A percentile compares a stretch with the other conserved stretches of the same genome.
phyloP scores from a whole-genome alignment of 2,888 invertebrate genomes.

The Drosophila meridionalis region DNA sequence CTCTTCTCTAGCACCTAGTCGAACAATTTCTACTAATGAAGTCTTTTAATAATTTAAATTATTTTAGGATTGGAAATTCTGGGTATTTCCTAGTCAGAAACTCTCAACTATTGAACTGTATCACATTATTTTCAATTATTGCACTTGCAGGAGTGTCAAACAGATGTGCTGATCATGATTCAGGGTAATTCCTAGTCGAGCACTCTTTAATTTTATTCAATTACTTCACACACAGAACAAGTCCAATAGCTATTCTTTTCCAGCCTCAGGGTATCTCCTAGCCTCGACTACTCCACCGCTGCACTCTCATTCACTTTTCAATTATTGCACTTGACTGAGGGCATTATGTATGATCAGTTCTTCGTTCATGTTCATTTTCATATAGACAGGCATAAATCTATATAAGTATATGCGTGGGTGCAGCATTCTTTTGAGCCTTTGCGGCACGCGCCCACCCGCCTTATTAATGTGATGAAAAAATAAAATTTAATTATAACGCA shows the following conservation, averaged over 20 bases:
- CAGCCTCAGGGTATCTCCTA: not conserved
- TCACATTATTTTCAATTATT: not conserved
- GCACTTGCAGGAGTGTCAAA: not conserved
- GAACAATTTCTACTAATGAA: too few relatives aligned
- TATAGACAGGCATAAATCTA: slow-evolving; percentile 1
- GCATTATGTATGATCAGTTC: slow-evolving; percentile 6
- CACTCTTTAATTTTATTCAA: not conserved
- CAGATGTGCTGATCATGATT: not conserved
- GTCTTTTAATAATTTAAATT: too few relatives aligned
- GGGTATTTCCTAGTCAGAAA: not conserved
- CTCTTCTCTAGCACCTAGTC: too few relatives aligned
- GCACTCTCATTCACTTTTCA: slow-evolving; percentile 1
- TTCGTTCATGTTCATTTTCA: not conserved
- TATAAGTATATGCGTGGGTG: not conserved
- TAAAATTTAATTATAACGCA: slow-evolving; percentile 61
- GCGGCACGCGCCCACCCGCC: not conserved
- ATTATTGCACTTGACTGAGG: slow-evolving; percentile 4
- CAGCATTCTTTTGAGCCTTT: slow-evolving; percentile 18
- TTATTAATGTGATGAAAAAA: slow-evolving; percentile 44
- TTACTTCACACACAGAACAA: not conserved
- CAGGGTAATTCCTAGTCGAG: not conserved
- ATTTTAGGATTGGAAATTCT: too few relatives aligned
- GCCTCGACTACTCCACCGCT: not conserved
- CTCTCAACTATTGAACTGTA: not conserved
- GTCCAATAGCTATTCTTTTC: not conserved